A percentile compares a stretch with the other conserved stretches of the same genome.
Evolutionary conservation across 2,113 vertebrate genomes (phyloP).

Genomic region (Elgaria multicarinata): DNA sequence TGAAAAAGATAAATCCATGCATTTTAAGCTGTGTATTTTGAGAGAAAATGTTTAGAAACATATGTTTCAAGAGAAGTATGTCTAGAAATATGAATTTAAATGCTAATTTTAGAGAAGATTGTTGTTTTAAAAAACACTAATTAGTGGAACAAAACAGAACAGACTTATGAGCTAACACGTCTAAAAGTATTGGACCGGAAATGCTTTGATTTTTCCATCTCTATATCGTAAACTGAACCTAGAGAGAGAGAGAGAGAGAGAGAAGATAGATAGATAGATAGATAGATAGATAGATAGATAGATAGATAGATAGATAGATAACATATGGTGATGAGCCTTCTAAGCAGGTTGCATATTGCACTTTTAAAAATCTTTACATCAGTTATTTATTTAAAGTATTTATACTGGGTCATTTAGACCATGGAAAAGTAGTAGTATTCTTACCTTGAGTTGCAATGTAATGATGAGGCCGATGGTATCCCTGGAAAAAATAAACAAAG

Average conservation of each 20-base stretch:
- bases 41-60: not conserved
- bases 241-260: too few species aligned
- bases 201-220: too few species aligned
- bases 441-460: conserved; percentile 93
- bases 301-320: too few species aligned
- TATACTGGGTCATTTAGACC: not conserved
- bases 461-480: conserved; percentile 88
- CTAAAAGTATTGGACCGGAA: not conserved
- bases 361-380: not conserved
- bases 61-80: not conserved
- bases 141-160: not conserved
- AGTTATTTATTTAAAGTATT: not conserved
- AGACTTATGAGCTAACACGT: not conserved
- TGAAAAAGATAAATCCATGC: too few species aligned
- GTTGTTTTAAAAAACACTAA: not conserved
- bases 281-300: too few species aligned
- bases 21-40: too few species aligned
- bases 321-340: not conserved
- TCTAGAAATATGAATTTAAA: not conserved
- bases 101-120: not conserved
- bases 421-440: conserved; percentile 20
- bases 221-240: not conserved
- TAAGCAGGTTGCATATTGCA: not conserved
- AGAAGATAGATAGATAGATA: too few species aligned
- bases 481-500: conserved; percentile 72